A percentile compares a stretch with the other conserved stretches of the same genome.
Evolutionary conservation across 92 coral and sea anemone species (phyloP).

Genomic region (Parazoanthus swiftii): DNA sequence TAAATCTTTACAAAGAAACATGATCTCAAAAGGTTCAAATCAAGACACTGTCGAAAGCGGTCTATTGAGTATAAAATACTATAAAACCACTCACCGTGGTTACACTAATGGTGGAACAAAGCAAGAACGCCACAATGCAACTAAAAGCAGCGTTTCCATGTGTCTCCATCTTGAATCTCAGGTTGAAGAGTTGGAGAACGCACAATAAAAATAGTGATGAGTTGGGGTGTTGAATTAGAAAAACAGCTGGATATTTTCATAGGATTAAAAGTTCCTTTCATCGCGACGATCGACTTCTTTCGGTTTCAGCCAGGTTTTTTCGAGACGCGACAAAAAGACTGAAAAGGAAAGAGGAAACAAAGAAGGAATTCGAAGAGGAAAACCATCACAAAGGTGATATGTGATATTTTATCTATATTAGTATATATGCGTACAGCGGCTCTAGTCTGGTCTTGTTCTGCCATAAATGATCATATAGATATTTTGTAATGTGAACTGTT

Average conservation of each 20-base stretch:
- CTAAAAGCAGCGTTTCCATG: neutral
- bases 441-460: neutral
- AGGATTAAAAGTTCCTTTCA: neutral
- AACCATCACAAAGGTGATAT: neutral
- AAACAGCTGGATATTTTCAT: constrained; percentile 5
- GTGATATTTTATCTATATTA: neutral
- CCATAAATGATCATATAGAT: neutral
- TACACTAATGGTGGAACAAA: neutral
- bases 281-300: neutral
- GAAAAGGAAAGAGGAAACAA: no score
- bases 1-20: neutral
- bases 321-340: neutral
- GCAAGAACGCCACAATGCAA: neutral
- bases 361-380: neutral
- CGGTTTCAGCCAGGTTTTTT: neutral
- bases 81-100: neutral
- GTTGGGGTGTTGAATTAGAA: neutral
- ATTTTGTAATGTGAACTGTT: no score
- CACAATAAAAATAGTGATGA: neutral
- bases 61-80: neutral
- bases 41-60: neutral
- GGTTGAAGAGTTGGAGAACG: neutral
- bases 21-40: neutral
- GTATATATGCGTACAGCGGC: neutral
- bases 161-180: neutral